A percentile compares a stretch with the other conserved stretches of the same genome.
Evolutionary conservation across 2,113 vertebrate genomes (phyloP).

Genomic region (Uropsilus gracilis): DNA sequence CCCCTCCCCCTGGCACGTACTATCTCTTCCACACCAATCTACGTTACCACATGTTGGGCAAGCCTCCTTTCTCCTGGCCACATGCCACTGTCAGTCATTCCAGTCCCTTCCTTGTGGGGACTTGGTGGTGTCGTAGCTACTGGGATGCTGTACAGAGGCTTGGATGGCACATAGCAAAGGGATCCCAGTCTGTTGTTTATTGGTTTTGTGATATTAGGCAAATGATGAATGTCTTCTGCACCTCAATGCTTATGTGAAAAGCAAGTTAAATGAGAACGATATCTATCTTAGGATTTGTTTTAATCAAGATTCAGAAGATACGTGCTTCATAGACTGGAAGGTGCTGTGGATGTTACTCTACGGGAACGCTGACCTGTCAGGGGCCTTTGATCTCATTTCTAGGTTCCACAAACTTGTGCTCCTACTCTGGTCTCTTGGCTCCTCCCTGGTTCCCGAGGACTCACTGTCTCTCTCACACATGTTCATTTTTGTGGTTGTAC

Average conservation of each 20-base stretch:
- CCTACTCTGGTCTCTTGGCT: background rate
- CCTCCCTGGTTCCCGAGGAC: background rate
- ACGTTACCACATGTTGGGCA: background rate
- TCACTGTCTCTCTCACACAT: background rate
- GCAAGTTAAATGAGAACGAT: background rate
- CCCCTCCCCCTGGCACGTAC: background rate
- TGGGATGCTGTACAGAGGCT: background rate
- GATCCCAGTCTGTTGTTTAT: background rate
- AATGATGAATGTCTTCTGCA: background rate
- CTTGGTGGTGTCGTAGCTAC: background rate
- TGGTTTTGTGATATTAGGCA: background rate
- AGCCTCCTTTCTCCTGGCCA: background rate
- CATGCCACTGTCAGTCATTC: fast-evolving
- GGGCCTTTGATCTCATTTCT: background rate
- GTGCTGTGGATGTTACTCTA: background rate
- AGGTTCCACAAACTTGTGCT: background rate
- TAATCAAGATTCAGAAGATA: background rate
- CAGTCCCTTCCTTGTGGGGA: background rate
- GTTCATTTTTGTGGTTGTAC: background rate
- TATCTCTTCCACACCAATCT: background rate
- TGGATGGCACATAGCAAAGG: background rate
- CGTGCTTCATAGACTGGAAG: background rate
- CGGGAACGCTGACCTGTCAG: background rate
- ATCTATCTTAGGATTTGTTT: no score
- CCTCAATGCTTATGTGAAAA: background rate